Percentiles rank a stretch among this genome's conserved stretches.
Evolutionary conservation across 2,113 vertebrate species (phyloP).

Genomic region (Oryzias woworae): DNA sequence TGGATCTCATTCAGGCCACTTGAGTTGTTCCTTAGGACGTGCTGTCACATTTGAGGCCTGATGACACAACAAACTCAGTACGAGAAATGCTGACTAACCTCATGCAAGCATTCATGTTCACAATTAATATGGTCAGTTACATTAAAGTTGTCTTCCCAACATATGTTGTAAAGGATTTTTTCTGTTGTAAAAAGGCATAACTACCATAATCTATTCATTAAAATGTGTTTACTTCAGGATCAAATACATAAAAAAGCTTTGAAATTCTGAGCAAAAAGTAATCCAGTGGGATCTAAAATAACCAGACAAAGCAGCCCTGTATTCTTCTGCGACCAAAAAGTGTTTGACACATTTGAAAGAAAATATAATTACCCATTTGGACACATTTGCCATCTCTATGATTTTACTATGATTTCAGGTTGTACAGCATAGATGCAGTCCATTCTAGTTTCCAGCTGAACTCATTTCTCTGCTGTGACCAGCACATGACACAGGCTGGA

Average conservation of each 20-base stretch:
- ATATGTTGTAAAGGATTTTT: not conserved
- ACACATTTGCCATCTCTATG: not conserved
- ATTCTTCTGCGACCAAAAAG: not conserved
- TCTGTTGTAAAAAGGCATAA: no score
- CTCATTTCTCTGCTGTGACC: slow-evolving; percentile 7
- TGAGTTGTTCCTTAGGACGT: slow-evolving; percentile 21
- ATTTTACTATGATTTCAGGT: not conserved
- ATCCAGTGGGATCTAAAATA: no score
- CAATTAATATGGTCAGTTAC: slow-evolving; percentile 14
- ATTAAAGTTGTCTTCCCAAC: slow-evolving; percentile 1
- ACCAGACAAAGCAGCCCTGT: no score
- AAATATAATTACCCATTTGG: not conserved
- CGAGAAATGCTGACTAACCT: slow-evolving; percentile 53
- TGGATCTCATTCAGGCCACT: slow-evolving; percentile 49
- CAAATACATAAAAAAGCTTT: no score
- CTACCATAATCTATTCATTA: no score
- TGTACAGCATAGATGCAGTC: not conserved
- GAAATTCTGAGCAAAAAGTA: no score
- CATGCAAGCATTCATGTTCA: slow-evolving; percentile 28
- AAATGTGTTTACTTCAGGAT: no score
- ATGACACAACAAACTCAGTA: slow-evolving; percentile 35
- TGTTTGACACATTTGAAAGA: not conserved
- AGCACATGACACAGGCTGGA: slow-evolving; percentile 8
- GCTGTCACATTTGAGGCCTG: slow-evolving; percentile 44
- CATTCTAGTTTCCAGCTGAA: no score